These are phyloP conservation scores for Progne subis DNA, from an alignment of 2,113 vertebrate species.

Conservation along the genomic window DNA sequence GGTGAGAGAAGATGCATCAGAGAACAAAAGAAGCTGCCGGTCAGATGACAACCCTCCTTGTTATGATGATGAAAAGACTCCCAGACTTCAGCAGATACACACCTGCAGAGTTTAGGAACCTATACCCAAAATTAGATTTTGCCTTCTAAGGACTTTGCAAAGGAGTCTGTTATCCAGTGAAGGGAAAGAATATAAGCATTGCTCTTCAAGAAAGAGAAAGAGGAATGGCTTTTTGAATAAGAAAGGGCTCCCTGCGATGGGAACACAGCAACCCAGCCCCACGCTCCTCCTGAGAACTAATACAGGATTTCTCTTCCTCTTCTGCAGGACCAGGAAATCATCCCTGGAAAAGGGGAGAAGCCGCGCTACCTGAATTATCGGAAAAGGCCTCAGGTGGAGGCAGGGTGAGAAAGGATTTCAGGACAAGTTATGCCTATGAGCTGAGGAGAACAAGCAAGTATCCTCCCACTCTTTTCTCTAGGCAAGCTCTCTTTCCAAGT, in stretches of 20 bases:
- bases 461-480: conserved; percentile 59
- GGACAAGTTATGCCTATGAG: conserved; percentile 33
- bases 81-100: neutral
- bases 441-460: neutral
- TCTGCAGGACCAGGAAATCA: neutral
- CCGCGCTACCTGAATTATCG: neutral
- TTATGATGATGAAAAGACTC: neutral
- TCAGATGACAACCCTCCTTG: neutral
- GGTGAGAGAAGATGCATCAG: neutral
- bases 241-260: neutral
- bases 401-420: conserved; percentile 58
- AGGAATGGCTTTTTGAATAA: neutral
- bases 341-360: neutral
- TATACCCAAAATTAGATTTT: neutral
- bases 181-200: neutral
- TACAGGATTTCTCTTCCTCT: neutral
- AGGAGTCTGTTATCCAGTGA: neutral
- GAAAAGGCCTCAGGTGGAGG: conserved; percentile 48
- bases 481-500: neutral
- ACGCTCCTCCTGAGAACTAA: neutral
- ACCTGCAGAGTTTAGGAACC: neutral
- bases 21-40: neutral
- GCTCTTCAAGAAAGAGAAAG: conserved; percentile 15
- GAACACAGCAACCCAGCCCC: neutral
- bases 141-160: neutral